A percentile compares a stretch with the other conserved stretches of the same genome.
Conservation (phyloP, 2,888 invertebrate genomes). For the Noctua janthina region DNA sequence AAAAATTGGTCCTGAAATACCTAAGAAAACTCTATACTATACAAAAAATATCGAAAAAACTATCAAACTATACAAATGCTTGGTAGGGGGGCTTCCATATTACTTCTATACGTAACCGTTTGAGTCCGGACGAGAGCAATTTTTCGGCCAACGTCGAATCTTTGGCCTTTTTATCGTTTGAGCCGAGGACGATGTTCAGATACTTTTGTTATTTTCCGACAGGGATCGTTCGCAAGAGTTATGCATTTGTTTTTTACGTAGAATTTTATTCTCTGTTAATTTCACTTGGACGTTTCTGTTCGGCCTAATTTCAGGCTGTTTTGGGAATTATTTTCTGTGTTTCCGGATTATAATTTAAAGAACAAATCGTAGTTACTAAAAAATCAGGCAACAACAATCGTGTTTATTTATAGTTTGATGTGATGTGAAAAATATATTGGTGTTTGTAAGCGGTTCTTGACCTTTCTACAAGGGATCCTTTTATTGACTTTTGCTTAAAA, state of each 20-base stretch:
- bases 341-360: background rate
- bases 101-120: slow-evolving; percentile 42
- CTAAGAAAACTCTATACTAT: background rate
- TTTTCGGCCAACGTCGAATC: slow-evolving; percentile 59
- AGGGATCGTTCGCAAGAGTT: slow-evolving; percentile 62
- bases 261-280: slow-evolving; percentile 31
- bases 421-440: slow-evolving; percentile 11
- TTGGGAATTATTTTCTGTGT: slow-evolving; percentile 2
- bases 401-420: slow-evolving; percentile 16
- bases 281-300: slow-evolving; percentile 19
- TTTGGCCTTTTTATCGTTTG: slow-evolving; percentile 62
- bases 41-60: slow-evolving; percentile 28
- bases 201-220: slow-evolving; percentile 65
- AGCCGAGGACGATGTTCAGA: slow-evolving; percentile 51
- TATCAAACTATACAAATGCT: slow-evolving; percentile 23
- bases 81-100: slow-evolving; percentile 9
- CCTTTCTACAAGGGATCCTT: slow-evolving; percentile 15
- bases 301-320: slow-evolving; percentile 10
- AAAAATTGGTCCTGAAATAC: background rate
- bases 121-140: slow-evolving; percentile 48
- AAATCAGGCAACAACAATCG: background rate
- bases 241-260: slow-evolving; percentile 65
- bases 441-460: background rate
- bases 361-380: background rate
- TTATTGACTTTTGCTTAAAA: slow-evolving; percentile 43